Conservation (phyloP, 2,113 vertebrate species). For the Lasiurus cinereus region DNA sequence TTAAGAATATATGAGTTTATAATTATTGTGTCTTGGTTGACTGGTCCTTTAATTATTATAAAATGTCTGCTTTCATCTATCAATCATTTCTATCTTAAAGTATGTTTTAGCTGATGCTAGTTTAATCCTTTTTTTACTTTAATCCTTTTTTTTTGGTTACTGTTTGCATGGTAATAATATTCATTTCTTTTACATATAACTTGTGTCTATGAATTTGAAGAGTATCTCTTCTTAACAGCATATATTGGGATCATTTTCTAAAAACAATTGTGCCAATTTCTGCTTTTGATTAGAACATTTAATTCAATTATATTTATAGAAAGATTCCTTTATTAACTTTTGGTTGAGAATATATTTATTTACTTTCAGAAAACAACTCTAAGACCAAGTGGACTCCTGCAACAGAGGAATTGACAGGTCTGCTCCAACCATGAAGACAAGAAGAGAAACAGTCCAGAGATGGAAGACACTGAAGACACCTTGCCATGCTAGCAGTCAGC, state of each 20-base stretch:
- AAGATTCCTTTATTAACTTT: too few species aligned
- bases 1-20: not conserved
- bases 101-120: not conserved
- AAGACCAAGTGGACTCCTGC: too few species aligned
- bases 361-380: too few species aligned
- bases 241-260: not conserved
- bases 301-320: not conserved
- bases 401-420: too few species aligned
- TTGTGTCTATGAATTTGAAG: constrained; percentile 4
- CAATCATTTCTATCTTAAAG: not conserved
- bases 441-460: too few species aligned
- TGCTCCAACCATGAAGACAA: too few species aligned
- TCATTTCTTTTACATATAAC: not conserved
- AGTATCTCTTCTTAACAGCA: not conserved
- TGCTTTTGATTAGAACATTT: not conserved
- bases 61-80: not conserved
- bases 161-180: not conserved
- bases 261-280: not conserved
- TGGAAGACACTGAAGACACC: too few species aligned
- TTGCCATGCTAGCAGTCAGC: too few species aligned
- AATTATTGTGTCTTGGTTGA: not conserved
- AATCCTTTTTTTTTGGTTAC: not conserved
- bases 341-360: too few species aligned
- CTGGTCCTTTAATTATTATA: not conserved
- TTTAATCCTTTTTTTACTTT: not conserved